Percentiles rank a stretch among this genome's conserved stretches.
Conservation (phyloP, 2,888 invertebrate species). For the Ganaspis brasiliensis region DNA sequence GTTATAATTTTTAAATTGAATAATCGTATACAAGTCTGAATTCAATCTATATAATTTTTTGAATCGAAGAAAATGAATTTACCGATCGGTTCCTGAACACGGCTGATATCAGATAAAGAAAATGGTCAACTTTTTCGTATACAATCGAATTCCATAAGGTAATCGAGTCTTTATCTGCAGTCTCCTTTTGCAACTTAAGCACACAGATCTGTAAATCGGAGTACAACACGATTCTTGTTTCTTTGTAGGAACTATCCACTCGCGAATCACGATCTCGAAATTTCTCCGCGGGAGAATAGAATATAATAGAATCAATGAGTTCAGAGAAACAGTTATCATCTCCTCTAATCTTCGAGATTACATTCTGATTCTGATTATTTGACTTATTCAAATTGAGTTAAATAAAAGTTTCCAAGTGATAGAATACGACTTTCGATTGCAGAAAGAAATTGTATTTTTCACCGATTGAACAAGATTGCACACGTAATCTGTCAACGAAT, state of each 20-base stretch:
- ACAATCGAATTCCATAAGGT: slow-evolving; percentile 25
- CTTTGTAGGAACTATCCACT: slow-evolving; percentile 14
- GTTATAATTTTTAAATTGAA: too few species aligned
- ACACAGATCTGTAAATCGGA: slow-evolving; percentile 19
- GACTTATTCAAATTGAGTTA: slow-evolving; percentile 26
- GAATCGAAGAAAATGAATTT: slow-evolving; percentile 31
- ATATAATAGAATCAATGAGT: slow-evolving; percentile 34
- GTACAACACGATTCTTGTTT: slow-evolving; percentile 24
- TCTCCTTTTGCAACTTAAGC: slow-evolving; percentile 6
- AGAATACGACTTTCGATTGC: neutral
- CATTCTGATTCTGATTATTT: neutral
- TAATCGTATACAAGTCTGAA: too few species aligned
- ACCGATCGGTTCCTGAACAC: neutral
- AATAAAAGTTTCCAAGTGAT: neutral
- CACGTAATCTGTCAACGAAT: neutral
- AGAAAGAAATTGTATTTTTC: neutral
- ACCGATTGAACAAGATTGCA: neutral
- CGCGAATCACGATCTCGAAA: slow-evolving; percentile 37
- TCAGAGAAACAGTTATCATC: slow-evolving; percentile 21
- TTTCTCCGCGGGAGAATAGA: slow-evolving; percentile 13
- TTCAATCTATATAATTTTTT: neutral
- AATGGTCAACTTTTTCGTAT: slow-evolving; percentile 24
- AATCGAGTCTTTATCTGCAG: slow-evolving; percentile 16
- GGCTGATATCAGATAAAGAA: slow-evolving; percentile 30
- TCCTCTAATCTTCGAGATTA: slow-evolving; percentile 12